Evolutionary conservation across 2,888 invertebrate genomes (phyloP).

Genomic region (Stramonita haemastoma): DNA sequence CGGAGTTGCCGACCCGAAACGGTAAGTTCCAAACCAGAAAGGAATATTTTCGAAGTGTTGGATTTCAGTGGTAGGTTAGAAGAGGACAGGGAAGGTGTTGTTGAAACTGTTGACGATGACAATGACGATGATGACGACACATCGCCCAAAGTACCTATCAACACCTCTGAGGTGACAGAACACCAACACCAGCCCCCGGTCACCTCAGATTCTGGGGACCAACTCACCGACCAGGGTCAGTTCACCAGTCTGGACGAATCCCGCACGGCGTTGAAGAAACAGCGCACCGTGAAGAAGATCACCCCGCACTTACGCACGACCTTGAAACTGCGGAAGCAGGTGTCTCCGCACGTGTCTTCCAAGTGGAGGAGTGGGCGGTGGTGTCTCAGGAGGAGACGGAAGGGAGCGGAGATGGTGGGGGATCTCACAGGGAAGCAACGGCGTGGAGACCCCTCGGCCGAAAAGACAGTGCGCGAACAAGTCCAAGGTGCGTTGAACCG

Average conservation of each 20-base stretch:
- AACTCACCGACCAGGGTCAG: background rate
- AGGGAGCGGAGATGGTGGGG: background rate
- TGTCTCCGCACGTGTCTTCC: background rate
- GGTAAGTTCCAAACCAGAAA: background rate
- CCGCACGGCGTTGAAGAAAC: conserved; percentile 10
- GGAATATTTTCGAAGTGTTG: conserved; percentile 25
- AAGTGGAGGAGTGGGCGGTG: conserved; percentile 29
- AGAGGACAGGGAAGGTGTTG: background rate
- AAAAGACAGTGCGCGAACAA: background rate
- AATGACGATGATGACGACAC: background rate
- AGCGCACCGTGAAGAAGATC: conserved; percentile 21
- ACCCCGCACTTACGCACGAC: conserved; percentile 5
- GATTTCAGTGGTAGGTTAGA: background rate
- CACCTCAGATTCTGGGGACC: background rate
- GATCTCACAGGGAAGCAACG: background rate
- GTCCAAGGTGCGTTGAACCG: background rate
- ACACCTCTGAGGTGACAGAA: background rate
- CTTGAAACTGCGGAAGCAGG: conserved; percentile 11
- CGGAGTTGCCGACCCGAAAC: background rate
- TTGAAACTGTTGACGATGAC: background rate
- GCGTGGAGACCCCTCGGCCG: background rate
- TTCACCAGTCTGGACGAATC: background rate
- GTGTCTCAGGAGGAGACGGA: conserved; percentile 3
- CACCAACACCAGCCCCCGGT: background rate
- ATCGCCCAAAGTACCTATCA: background rate